Percentiles rank a stretch among this genome's conserved stretches.
These are phyloP conservation scores for Lycocerus yunnanus DNA, from an alignment of 2,888 invertebrate species.

Conservation along the genomic window DNA sequence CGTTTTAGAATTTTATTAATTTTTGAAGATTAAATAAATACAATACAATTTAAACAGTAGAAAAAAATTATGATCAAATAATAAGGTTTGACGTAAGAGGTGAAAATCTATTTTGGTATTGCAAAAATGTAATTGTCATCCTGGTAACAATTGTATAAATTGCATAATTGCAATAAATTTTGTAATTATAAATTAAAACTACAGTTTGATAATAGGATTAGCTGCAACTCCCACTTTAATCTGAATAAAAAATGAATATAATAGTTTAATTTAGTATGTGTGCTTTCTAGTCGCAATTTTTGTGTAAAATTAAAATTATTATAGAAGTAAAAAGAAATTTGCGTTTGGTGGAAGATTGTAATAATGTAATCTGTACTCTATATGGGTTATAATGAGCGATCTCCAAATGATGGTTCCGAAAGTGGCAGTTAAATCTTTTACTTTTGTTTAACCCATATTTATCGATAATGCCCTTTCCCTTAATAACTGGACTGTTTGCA, in stretches of 20 bases:
- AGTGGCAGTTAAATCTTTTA: no score
- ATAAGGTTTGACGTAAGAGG: not conserved
- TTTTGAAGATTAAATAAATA: not conserved
- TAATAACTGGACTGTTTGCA: no score
- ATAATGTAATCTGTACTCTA: no score
- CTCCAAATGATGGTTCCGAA: no score
- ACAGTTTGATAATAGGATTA: not conserved
- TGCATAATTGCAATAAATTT: not conserved
- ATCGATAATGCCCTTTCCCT: no score
- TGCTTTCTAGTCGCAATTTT: no score
- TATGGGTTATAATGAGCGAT: no score
- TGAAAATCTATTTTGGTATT: not conserved
- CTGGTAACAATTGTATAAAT: not conserved
- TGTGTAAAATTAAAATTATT: no score
- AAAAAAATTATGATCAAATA: not conserved
- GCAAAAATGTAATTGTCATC: not conserved
- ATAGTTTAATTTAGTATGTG: not conserved
- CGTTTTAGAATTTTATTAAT: no score
- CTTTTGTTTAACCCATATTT: no score
- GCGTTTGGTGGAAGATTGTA: no score
- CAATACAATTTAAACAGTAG: not conserved
- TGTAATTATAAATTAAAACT: not conserved
- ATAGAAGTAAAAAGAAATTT: no score
- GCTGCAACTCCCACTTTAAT: not conserved
- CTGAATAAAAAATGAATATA: not conserved